Conservation (phyloP, 2,797 vertebrate species). For the Neoniphon sammara region DNA sequence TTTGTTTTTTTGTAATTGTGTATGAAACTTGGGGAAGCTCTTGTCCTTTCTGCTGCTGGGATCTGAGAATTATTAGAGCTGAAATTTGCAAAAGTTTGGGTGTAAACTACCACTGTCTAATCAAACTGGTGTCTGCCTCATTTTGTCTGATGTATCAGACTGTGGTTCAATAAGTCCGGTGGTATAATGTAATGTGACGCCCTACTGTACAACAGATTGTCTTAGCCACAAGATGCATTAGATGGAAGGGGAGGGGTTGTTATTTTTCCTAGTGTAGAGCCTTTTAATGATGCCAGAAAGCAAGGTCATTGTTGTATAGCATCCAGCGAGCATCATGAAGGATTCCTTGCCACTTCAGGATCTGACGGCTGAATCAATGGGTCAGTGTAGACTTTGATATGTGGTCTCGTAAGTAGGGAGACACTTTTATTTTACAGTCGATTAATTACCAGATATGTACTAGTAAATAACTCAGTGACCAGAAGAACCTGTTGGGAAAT, state of each 20-base stretch:
- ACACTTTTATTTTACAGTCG: no score
- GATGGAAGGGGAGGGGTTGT: neutral
- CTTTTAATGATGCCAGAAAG: constrained; percentile 2
- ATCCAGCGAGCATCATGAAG: neutral
- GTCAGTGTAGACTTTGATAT: constrained; percentile 24
- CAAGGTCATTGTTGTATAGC: neutral
- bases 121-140: neutral
- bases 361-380: constrained; percentile 1
- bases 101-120: no score
- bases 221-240: neutral
- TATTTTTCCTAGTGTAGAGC: constrained; percentile 26
- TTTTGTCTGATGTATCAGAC: neutral
- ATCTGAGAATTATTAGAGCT: neutral
- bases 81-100: neutral
- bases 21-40: no score
- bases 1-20: neutral
- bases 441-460: no score
- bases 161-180: neutral
- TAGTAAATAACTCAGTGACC: no score
- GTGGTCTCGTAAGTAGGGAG: constrained; percentile 1
- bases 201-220: neutral
- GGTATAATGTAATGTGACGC: neutral
- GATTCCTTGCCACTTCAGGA: neutral
- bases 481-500: no score
- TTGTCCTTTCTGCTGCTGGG: neutral